Conservation (phyloP, 2,888 invertebrate genomes). For the Meandrusa payeni region DNA sequence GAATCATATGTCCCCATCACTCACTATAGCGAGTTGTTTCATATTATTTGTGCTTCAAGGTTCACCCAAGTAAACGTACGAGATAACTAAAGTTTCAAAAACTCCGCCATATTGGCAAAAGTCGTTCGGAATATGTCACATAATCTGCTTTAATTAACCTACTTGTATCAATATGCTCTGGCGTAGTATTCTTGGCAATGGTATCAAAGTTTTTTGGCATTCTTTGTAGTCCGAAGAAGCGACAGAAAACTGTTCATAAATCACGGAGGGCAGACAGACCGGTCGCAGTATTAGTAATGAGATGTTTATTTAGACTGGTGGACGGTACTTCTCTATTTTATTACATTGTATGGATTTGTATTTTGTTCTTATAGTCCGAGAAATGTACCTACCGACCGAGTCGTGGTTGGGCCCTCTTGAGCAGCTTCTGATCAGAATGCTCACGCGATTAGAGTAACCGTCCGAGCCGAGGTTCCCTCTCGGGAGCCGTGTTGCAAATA, state of each 20-base stretch:
- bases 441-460: no score
- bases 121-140: not conserved
- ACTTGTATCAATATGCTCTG: conserved; percentile 68
- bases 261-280: conserved; percentile 65
- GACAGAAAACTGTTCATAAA: conserved; percentile 71
- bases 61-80: no score
- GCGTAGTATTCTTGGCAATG: conserved; percentile 54
- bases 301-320: conserved; percentile 62
- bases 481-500: no score
- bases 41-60: no score
- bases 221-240: conserved; percentile 47
- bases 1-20: no score
- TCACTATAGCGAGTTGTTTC: no score
- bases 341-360: conserved; percentile 44
- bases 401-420: no score
- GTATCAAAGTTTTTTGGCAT: conserved; percentile 51
- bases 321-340: conserved; percentile 52
- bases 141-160: conserved; percentile 41
- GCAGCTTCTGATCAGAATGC: no score
- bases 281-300: conserved; percentile 65
- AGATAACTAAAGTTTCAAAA: no score
- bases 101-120: no score
- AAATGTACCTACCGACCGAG: no score
- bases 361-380: conserved; percentile 27
- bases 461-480: no score